phyloP scores from a whole-genome alignment of 2,113 vertebrate species.

The Sturnus vulgaris region DNA sequence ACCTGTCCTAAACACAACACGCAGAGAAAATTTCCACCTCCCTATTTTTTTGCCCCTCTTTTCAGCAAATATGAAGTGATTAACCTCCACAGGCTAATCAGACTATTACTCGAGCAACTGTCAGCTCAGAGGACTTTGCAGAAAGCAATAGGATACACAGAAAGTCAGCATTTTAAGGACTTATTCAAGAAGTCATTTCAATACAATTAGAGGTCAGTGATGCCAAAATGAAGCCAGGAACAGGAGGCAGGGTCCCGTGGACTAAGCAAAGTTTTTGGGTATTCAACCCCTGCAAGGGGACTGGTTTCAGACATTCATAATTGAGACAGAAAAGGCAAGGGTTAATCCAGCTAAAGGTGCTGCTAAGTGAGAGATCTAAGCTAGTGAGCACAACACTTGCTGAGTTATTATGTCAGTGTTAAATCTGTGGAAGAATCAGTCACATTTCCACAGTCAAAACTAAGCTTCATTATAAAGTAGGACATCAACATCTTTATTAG shows the following conservation, averaged over 20 bases:
- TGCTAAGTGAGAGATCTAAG: neutral
- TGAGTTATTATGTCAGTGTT: neutral
- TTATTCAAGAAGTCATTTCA: neutral
- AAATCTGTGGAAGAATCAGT: neutral
- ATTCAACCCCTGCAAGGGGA: neutral
- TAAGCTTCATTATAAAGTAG: neutral
- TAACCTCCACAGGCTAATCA: neutral
- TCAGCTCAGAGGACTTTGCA: neutral
- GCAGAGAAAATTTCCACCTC: neutral
- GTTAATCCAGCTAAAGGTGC: neutral
- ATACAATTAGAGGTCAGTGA: neutral
- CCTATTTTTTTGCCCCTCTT: neutral
- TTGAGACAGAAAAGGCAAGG: neutral
- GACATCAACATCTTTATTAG: conserved; percentile 12
- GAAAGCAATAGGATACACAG: neutral
- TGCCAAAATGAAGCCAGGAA: neutral
- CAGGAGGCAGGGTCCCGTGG: neutral
- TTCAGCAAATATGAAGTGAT: neutral
- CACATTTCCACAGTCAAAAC: neutral
- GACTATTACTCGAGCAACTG: neutral
- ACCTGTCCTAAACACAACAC: neutral
- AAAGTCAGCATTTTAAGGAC: neutral
- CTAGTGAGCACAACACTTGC: neutral
- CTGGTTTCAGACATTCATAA: neutral
- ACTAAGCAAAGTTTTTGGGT: neutral